Evolutionary conservation across 2,797 vertebrate genomes (phyloP).

Genomic region (Hippocampus kuda): DNA sequence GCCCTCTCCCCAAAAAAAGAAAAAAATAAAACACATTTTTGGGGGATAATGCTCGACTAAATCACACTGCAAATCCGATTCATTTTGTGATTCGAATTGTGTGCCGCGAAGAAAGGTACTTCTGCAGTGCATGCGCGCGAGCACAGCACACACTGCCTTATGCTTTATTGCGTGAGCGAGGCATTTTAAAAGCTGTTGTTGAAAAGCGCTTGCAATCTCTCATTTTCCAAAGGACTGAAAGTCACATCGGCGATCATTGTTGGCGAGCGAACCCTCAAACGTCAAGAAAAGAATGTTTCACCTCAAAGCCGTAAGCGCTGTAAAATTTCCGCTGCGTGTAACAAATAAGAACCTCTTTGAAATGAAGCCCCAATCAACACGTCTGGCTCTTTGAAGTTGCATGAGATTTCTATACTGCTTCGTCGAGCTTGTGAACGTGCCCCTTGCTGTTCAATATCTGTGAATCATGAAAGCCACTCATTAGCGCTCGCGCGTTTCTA

Average conservation of each 20-base stretch:
- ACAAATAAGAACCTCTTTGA: slow-evolving; percentile 61
- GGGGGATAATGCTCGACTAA: no score
- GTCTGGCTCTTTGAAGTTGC: slow-evolving; percentile 46
- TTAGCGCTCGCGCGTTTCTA: slow-evolving; percentile 42
- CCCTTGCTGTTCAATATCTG: slow-evolving; percentile 59
- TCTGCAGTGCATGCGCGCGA: not conserved
- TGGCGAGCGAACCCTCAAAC: slow-evolving; percentile 1
- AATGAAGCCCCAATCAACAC: slow-evolving; percentile 57
- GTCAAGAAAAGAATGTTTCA: slow-evolving; percentile 28
- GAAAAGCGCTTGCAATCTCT: not conserved
- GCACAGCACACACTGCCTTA: not conserved
- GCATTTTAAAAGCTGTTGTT: not conserved
- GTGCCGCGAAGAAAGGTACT: not conserved
- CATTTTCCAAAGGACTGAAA: not conserved
- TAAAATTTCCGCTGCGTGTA: slow-evolving; percentile 39
- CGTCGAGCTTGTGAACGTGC: slow-evolving; percentile 49
- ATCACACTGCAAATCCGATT: not conserved
- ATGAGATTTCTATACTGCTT: slow-evolving; percentile 57
- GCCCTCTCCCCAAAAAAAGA: not conserved
- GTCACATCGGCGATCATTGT: not conserved
- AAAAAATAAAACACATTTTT: no score
- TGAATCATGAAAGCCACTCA: slow-evolving; percentile 65
- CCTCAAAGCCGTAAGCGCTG: slow-evolving; percentile 23
- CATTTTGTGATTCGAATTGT: not conserved
- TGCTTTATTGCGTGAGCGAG: not conserved